Base-by-base conservation (phyloP, 2,888 invertebrate genomes). In the Rhimphoctona megacephalus region DNA sequence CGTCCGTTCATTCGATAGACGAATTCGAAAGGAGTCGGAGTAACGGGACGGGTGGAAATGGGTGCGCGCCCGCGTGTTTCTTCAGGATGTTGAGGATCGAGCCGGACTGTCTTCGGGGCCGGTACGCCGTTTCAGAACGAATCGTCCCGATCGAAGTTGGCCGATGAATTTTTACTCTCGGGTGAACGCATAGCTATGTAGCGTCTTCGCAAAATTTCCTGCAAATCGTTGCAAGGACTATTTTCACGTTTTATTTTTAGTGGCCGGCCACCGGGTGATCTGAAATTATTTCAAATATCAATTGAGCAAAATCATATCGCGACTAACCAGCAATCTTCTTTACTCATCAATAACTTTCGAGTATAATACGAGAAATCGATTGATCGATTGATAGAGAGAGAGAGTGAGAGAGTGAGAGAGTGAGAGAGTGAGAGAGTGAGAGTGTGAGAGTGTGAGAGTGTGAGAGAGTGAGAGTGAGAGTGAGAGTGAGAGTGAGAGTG, bases 211-310 rank as follows among this genome's bases (percentile, higher is more conserved):
- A 94, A 89, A 81, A 94, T 94, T 87, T 94, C 94, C 88, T 94
- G 94, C 66, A 94, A 88, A 90, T 94, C 94, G 82, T 93, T 94
- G 83, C 94, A 94, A 14, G 94, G 94, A 89, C 94, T 94, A 61
- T 92, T 94, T 74, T 93, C 94, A 39, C 93, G 92, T 86, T 92
- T 94, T 19, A 89, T 84, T 80, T 91, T 90, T 46, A 94, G 77
- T 39, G 94, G 92, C 78, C 93, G 91, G 67, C 94, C 94, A 54
- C 93, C 93, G 7, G 94, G 94, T 22, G 94, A 94, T 89, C 94
- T 94, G 78, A 66, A 89, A 88, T 52, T 14, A 7, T 7, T 22
- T 19, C 4, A 11, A 39, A 67, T 39, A 30, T 30, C 14, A 3
- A 9, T 19, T 72, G 33, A n/a, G 36, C 6, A 19, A 11, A 52